Evolutionary conservation across 2,797 vertebrate genomes (phyloP).

Genomic region (Saxicola maurus): DNA sequence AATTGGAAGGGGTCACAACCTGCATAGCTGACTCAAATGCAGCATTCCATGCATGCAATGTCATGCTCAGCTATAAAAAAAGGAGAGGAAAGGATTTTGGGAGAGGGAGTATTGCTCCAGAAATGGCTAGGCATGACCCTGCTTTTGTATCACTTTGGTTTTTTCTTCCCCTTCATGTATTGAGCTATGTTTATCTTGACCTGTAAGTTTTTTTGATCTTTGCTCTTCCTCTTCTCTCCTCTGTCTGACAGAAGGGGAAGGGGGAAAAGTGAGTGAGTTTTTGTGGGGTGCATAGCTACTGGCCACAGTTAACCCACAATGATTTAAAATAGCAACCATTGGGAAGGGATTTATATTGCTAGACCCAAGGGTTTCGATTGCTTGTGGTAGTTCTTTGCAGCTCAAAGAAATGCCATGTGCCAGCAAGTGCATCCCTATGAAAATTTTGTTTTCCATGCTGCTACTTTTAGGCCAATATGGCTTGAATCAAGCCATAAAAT

Average conservation of each 20-base stretch:
- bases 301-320: background rate
- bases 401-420: background rate
- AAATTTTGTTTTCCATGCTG: background rate
- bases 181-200: background rate
- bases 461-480: background rate
- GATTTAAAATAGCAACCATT: background rate
- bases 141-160: background rate
- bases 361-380: background rate
- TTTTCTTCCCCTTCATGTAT: background rate
- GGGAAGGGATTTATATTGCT: background rate
- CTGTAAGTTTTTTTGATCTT: background rate
- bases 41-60: background rate
- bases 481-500: background rate
- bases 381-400: background rate
- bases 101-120: background rate
- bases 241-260: fast-evolving
- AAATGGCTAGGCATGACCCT: background rate
- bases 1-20: background rate
- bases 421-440: background rate
- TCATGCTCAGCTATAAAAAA: background rate
- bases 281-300: background rate
- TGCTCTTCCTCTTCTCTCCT: background rate
- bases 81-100: background rate
- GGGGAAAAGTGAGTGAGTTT: background rate
- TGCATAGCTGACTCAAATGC: background rate